Percentiles rank a stretch among this genome's conserved stretches.
phyloP scores from a whole-genome alignment of 2,797 vertebrate species.

The Thaleichthys pacificus region DNA sequence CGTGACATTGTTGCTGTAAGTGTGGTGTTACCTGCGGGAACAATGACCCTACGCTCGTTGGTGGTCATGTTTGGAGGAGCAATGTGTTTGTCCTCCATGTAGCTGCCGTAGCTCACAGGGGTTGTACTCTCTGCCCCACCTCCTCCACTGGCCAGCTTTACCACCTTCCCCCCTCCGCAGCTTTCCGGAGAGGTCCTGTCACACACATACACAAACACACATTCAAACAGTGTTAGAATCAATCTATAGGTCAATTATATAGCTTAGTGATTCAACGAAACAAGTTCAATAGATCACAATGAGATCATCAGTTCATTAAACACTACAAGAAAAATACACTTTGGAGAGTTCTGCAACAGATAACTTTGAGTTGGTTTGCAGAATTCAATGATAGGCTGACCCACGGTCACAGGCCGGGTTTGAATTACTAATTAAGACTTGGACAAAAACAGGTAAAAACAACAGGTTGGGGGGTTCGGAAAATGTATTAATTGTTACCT shows the following conservation, averaged over 20 bases:
- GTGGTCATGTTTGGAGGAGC: constrained; percentile 86
- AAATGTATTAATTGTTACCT: no score
- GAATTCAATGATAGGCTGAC: no score
- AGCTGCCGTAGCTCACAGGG: constrained; percentile 81
- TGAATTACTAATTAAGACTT: no score
- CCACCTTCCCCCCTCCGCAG: constrained; percentile 80
- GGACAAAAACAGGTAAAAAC: no score
- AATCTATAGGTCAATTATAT: neutral
- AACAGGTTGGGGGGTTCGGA: no score
- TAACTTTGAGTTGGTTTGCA: no score
- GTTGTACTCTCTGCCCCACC: constrained; percentile 57
- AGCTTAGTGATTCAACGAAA: neutral
- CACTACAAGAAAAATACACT: no score
- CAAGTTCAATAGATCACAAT: neutral
- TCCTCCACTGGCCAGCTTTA: constrained; percentile 76
- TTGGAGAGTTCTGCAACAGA: no score
- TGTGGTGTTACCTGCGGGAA: constrained; percentile 79
- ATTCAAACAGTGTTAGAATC: constrained; percentile 2
- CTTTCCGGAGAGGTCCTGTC: constrained; percentile 82
- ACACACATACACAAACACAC: constrained; percentile 23
- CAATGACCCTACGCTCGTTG: constrained; percentile 85
- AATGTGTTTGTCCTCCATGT: constrained; percentile 86
- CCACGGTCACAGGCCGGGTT: no score
- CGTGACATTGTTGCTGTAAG: no score
- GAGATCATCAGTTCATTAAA: no score